phyloP scores from a whole-genome alignment of 92 coral and sea anemone genomes.

The Zoanthus solanderi region DNA sequence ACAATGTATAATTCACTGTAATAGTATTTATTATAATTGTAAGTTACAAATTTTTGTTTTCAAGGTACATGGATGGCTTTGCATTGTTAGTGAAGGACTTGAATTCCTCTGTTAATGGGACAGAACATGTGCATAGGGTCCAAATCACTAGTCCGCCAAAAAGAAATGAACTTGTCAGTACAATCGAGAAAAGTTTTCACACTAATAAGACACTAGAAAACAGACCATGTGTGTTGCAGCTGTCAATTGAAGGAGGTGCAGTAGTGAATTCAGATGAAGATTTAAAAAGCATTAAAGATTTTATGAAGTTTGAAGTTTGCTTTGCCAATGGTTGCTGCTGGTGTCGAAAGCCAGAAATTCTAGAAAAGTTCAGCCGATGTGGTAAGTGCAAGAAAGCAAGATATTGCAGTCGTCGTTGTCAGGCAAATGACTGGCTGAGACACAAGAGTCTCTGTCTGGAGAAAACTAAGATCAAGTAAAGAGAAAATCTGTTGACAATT shows the following conservation, averaged over 20 bases:
- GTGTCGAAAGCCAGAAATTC: constrained; percentile 39
- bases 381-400: constrained; percentile 36
- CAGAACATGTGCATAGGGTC: constrained; percentile 19
- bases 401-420: constrained; percentile 35
- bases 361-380: constrained; percentile 29
- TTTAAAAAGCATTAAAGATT: background rate
- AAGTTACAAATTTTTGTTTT: background rate
- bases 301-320: constrained; percentile 32
- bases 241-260: background rate
- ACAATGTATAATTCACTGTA: background rate
- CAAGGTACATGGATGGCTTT: constrained; percentile 40
- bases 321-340: constrained; percentile 20
- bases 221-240: constrained; percentile 17
- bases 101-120: background rate
- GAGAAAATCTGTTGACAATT: background rate
- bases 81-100: constrained; percentile 24
- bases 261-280: constrained; percentile 11
- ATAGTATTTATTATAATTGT: background rate
- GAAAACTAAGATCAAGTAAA: constrained; percentile 26
- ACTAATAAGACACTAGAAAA: constrained; percentile 8
- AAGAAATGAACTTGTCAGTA: constrained; percentile 14
- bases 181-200: constrained; percentile 31
- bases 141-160: constrained; percentile 28
- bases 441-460: constrained; percentile 10
- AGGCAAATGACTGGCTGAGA: constrained; percentile 21